Percentiles rank a stretch among this genome's conserved stretches.
Evolutionary conservation across 1,140 invertebrate genomes (phyloP).

Genomic region (Anthonomus grandis): DNA sequence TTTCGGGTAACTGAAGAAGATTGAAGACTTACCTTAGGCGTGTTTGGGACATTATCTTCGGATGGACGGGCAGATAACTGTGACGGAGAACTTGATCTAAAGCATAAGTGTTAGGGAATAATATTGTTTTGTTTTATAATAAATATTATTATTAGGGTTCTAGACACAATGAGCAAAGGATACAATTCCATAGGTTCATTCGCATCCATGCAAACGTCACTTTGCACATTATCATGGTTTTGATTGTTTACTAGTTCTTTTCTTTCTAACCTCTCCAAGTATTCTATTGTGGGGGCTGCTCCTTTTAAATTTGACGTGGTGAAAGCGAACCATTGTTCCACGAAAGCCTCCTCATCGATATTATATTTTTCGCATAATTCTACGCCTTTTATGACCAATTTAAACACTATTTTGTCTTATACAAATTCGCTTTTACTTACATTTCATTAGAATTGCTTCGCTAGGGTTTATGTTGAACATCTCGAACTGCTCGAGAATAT

Average conservation of each 20-base stretch:
- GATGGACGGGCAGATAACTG: no score
- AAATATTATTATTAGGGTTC: not conserved
- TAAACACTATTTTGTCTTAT: not conserved
- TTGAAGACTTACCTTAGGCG: slow-evolving; percentile 24
- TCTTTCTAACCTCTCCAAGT: slow-evolving; percentile 58
- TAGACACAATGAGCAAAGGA: slow-evolving; percentile 8
- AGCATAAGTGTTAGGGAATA: no score
- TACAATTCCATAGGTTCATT: no score
- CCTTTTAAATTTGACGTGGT: slow-evolving; percentile 59
- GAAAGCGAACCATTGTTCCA: slow-evolving; percentile 65
- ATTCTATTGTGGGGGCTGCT: slow-evolving; percentile 54
- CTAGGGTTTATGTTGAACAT: slow-evolving; percentile 13
- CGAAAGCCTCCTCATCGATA: slow-evolving; percentile 60
- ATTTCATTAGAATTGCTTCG: slow-evolving; percentile 3
- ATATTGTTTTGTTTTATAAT: no score
- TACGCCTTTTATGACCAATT: slow-evolving; percentile 47
- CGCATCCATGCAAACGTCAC: not conserved
- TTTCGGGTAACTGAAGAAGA: no score
- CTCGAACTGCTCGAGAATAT: slow-evolving; percentile 16
- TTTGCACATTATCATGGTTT: slow-evolving; percentile 7
- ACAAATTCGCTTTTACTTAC: slow-evolving; percentile 4
- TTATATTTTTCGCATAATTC: slow-evolving; percentile 57
- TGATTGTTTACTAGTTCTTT: slow-evolving; percentile 57
- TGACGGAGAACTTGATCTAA: no score
- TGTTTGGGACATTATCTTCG: not conserved